Evolutionary conservation across 1,140 invertebrate species (phyloP), one percentile per base, ranked within the genome.

Genomic region (Himalopsyche phryganea): DNA sequence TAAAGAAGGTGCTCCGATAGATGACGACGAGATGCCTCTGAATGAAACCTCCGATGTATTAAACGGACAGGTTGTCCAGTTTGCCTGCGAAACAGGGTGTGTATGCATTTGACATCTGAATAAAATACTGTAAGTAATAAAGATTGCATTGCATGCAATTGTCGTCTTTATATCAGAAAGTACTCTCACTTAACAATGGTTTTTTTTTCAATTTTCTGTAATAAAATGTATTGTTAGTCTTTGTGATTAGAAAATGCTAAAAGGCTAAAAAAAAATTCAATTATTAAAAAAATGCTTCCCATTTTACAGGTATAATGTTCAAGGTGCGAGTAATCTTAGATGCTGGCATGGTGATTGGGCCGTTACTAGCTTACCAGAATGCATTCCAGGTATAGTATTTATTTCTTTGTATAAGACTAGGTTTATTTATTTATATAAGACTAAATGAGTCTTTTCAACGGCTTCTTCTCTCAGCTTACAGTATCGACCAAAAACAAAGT

Each of bases 301-400:
- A 36, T 18, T 36, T 50, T 65, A 6, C 58, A 78, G 76, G 6
- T 88, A 84, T 66, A 83, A 85, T 55, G 74, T 85, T 0, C 81
- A 85, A 71, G 89, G 89, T 1, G 80, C 86, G 0, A 84, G 82
- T 9, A 84, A 84, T 65, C 72, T 91, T 11, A 77, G 83, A 19
- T 92, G 90, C 66, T 88, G 84, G 78, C 85, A 87, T 65, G 89
- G 90, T 9, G 85, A 89, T 62, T 92, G 88, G 88, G 85, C 86
- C 1, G 81, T 85, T 0, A 81, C 82, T 13, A 80, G 81, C 41
- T 81, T 87, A 67, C 89, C 90, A 0, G 87, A 90, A 68, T 92
- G 90, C 73, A 81, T 83, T 13, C 84, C 89, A 69, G 82, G 86
- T 87, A 72, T n/a, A 65, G 20, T 61, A 13, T 48, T 36, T 14